Evolutionary conservation across 2,797 vertebrate genomes (phyloP), one percentile per base, ranked within the genome.

Genomic region (Loris lydekkerianus): DNA sequence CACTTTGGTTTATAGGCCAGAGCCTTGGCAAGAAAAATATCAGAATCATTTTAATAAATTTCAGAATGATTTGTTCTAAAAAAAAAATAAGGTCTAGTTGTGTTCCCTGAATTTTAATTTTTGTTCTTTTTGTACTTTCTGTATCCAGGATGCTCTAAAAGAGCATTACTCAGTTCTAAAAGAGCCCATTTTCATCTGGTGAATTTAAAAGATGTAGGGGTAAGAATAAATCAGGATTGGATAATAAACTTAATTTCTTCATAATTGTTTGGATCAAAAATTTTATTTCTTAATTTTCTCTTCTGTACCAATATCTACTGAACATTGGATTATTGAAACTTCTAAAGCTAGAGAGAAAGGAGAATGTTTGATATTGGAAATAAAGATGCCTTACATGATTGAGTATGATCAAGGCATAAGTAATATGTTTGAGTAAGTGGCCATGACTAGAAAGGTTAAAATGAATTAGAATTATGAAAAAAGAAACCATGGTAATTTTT

Each of bases 21-120:
- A 93, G 75, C 9, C 11, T 69, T 49, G 70, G 10, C 37, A 67
- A 53, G 18, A 85, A 94, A 65, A 92, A 2, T 77, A 23, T 82
- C 23, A 60, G 11, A 77, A 10, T 81, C 49, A 7, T 63, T 95
- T 76, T 92, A 40, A 61, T 27, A 86, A 15, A 72, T 70, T 81
- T 85, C 77, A 85, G 14, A 91, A 75, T 49, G 43, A 60, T 56
- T 94, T 94, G 29, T 86, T 89, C 25, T 82, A 34, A 81, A 77
- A 72, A 65, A 72, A 89, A 89, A 77, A 72, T 82, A 65, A 89
- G 56, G 13, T 78, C 73, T 87, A 53, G 43, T 37, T 58, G 18
- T 49, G 11, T 72, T 89, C 27, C 13, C 2, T 67, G 58, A 88
- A 60, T 53, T 49, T 23, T 77, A 20, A 17, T 21, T 78, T 3